Evolutionary conservation across 2,797 vertebrate species (phyloP), one percentile per base, ranked within the genome.

Genomic region (Acanthiza pusilla): DNA sequence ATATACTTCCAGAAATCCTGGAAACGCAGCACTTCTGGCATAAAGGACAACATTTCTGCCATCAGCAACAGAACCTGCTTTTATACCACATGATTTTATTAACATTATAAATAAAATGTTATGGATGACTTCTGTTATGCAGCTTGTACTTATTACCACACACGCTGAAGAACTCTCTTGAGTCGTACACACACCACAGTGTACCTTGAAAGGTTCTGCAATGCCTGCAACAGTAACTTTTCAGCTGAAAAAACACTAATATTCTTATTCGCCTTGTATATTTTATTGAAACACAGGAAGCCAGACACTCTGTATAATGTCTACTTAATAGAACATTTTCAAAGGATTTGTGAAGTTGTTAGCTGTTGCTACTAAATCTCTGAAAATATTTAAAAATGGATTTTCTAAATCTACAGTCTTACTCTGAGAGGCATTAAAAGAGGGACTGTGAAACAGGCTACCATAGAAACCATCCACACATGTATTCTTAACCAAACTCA

Each of bases 351-450:
- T 88, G 55, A 81, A 84, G 29, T 75, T 80, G 73, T 74, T 88
- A 81, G n/a, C n/a, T 63, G 10, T 54, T 83, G 53, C 72, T 80
- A 74, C 23, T 78, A 78, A 73, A 81, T 70, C 51, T 74, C 25
- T 66, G 40, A 62, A 91, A 91, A 93, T 70, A 96, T 85, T 91
- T 94, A 68, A 66, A 81, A 92, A 85, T 32, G 29, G 45, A 79
- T 94, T 92, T 93, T 87, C 67, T 90, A 81, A 80, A 88, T 77
- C 66, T 63, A 42, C 50, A 70, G n/a, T 75, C 47, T 82, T 79
- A 50, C 70, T 87, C 72, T 61, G 29, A 88, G 53, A 75, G 14
- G 30, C 43, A 71, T 61, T 73, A 66, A 66, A 91, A 88, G 48
- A 73, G 7, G 29, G 58, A 66, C 50, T 84, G 42, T 73, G 70